These are phyloP conservation scores for Pristionchus fissidentatus DNA, from an alignment of 2,888 invertebrate genomes.

Conservation along the genomic window DNA sequence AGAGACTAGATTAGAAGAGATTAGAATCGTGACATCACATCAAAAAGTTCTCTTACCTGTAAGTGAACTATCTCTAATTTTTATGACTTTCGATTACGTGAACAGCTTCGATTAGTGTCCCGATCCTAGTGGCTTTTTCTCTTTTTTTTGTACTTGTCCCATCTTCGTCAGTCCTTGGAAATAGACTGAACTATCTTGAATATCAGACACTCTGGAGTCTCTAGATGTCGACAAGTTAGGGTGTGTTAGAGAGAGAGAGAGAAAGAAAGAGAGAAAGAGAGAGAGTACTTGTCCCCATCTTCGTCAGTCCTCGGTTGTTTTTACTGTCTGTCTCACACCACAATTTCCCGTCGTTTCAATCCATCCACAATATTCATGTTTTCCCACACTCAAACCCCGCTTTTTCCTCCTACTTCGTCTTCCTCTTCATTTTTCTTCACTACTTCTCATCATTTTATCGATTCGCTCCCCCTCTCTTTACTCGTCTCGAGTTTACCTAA, in stretches of 20 bases:
- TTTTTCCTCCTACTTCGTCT: not conserved
- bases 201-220: too few species aligned
- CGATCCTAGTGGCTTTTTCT: too few species aligned
- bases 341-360: conserved; percentile 20
- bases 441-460: conserved; percentile 33
- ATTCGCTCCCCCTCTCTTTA: conserved; percentile 6
- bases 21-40: too few species aligned
- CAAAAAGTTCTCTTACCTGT: too few species aligned
- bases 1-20: too few species aligned
- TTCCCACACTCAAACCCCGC: not conserved
- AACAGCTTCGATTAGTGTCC: too few species aligned
- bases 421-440: conserved; percentile 22
- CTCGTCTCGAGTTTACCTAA: conserved; percentile 39
- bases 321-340: not conserved
- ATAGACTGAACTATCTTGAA: too few species aligned
- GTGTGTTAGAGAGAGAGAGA: not conserved
- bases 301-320: not conserved
- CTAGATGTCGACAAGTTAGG: too few species aligned
- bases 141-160: too few species aligned
- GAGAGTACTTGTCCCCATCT: conserved; percentile 3
- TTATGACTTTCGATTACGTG: too few species aligned
- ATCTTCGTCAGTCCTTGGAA: too few species aligned
- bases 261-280: not conserved
- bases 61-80: too few species aligned
- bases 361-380: conserved; percentile 5